These are phyloP conservation scores for Brachyrhaphis roseni DNA, from an alignment of 2,797 vertebrate species.

Conservation along the genomic window DNA sequence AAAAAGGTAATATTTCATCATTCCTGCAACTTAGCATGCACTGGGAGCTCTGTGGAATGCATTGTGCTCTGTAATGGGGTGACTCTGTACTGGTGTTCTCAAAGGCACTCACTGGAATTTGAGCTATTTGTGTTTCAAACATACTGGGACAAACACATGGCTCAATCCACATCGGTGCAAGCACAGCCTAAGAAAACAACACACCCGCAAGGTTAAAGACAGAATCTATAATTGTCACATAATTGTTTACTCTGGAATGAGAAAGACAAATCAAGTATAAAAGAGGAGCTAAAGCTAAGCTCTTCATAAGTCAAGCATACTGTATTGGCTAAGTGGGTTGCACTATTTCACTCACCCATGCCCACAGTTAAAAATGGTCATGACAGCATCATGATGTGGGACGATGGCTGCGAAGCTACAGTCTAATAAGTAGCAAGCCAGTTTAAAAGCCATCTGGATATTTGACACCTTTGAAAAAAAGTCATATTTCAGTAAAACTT, in stretches of 20 bases:
- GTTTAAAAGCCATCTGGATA: not conserved
- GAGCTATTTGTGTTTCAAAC: slow-evolving; percentile 50
- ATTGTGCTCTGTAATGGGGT: not conserved
- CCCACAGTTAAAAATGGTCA: not conserved
- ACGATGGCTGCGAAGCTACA: not conserved
- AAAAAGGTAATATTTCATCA: not conserved
- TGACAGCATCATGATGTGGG: not conserved
- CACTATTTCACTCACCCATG: not conserved
- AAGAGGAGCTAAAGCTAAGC: not conserved
- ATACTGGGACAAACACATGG: slow-evolving; percentile 51
- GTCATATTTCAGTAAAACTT: not conserved
- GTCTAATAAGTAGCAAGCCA: not conserved
- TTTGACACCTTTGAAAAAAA: not conserved
- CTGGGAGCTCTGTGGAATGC: not conserved
- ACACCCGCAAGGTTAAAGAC: slow-evolving; percentile 1
- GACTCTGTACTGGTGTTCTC: not conserved
- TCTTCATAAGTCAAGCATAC: not conserved
- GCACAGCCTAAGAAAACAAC: slow-evolving; percentile 50
- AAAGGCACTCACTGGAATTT: slow-evolving; percentile 49
- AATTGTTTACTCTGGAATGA: slow-evolving; percentile 16
- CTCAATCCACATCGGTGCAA: slow-evolving; percentile 72
- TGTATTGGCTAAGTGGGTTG: not conserved
- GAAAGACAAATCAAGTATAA: slow-evolving; percentile 4
- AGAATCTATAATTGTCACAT: slow-evolving; percentile 25
- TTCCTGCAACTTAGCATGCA: slow-evolving; percentile 1